phyloP scores from a whole-genome alignment of 1,140 invertebrate species.

The Diprion similis region DNA sequence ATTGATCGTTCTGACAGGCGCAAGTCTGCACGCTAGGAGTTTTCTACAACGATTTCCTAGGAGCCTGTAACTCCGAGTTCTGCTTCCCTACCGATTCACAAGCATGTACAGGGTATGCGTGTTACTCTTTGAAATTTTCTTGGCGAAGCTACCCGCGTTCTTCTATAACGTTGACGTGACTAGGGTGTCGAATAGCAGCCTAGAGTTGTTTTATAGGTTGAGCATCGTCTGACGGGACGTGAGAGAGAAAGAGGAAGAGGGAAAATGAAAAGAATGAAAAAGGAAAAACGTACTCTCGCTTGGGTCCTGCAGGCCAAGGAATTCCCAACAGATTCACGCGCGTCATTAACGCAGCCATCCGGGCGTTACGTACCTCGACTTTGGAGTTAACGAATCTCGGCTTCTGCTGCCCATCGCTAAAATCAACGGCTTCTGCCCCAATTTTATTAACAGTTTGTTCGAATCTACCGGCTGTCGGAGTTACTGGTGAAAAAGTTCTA shows the following conservation, averaged over 20 bases:
- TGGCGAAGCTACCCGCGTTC: not conserved
- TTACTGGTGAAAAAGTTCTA: too few species aligned
- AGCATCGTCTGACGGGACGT: too few species aligned
- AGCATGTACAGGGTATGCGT: not conserved
- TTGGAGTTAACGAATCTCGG: not conserved
- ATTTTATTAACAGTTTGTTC: too few species aligned
- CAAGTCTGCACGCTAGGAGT: too few species aligned
- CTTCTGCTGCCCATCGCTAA: not conserved
- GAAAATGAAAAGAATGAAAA: not conserved
- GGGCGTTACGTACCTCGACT: not conserved
- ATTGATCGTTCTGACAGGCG: too few species aligned
- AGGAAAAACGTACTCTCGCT: not conserved
- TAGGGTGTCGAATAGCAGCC: not conserved
- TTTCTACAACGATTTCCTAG: too few species aligned
- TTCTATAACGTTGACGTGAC: not conserved
- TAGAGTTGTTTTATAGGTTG: not conserved
- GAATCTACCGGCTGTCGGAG: too few species aligned
- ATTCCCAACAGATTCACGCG: not conserved
- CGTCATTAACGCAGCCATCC: not conserved
- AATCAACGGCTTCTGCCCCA: not conserved
- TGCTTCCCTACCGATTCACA: too few species aligned
- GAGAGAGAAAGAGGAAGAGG: not conserved
- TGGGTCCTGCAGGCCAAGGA: not conserved
- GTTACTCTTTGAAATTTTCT: not conserved
- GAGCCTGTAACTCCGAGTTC: too few species aligned